These are phyloP conservation scores for Hylaeus volcanicus DNA, from an alignment of 1,140 invertebrate genomes.

Conservation along the genomic window DNA sequence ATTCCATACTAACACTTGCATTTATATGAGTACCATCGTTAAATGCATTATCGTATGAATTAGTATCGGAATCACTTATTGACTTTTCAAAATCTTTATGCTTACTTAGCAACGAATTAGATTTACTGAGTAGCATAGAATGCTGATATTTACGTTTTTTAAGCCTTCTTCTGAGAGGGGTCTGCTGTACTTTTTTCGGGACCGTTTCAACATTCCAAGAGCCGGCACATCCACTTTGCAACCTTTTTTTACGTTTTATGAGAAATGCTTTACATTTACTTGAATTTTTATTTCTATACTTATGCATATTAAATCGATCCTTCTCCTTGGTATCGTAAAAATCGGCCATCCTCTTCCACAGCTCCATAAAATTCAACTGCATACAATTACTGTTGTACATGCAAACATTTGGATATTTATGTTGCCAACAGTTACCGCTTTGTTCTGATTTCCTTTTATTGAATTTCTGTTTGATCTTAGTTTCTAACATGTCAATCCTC, in stretches of 20 bases:
- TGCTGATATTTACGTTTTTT: slow-evolving; percentile 4
- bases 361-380: slow-evolving; percentile 14
- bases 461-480: slow-evolving; percentile 55
- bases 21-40: not conserved
- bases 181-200: not conserved
- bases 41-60: not conserved
- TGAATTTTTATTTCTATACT: not conserved
- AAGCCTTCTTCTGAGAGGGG: not conserved
- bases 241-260: slow-evolving; percentile 2
- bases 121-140: not conserved
- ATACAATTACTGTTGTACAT: not conserved
- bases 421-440: not conserved
- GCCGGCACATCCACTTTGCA: not conserved
- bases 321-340: not conserved
- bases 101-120: not conserved
- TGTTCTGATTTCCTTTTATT: slow-evolving; percentile 14
- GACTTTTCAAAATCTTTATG: not conserved
- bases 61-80: not conserved
- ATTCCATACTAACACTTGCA: not conserved
- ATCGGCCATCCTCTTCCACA: slow-evolving; percentile 29
- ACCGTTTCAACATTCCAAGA: slow-evolving; percentile 23
- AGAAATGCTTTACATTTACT: not conserved
- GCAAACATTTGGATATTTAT: not conserved
- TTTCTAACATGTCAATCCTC: slow-evolving; percentile 59
- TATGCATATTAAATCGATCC: not conserved